Percentiles rank a stretch among this genome's conserved stretches.
These are phyloP conservation scores for Drosophila nr. perissopoda DNA, from an alignment of 2,888 invertebrate species.

Conservation along the genomic window DNA sequence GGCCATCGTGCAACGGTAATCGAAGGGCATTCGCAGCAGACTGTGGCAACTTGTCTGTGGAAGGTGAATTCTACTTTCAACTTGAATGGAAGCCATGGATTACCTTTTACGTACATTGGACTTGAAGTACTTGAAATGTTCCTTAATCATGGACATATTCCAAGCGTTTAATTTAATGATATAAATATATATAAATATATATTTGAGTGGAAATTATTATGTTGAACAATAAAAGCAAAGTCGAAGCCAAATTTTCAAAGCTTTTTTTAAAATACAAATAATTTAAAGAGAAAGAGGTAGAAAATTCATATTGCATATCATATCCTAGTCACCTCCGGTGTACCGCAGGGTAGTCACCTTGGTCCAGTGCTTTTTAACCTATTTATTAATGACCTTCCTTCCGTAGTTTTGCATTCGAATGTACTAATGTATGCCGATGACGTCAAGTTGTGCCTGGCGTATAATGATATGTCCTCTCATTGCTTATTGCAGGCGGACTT, in stretches of 20 bases:
- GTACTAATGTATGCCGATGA: too few species aligned
- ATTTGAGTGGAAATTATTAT: background rate
- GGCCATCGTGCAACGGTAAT: slow-evolving; percentile 51
- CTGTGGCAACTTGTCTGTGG: slow-evolving; percentile 56
- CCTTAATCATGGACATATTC: slow-evolving; percentile 18
- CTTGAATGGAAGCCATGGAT: too few species aligned
- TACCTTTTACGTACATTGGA: slow-evolving; percentile 45
- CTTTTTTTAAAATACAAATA: background rate
- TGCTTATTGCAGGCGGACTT: too few species aligned
- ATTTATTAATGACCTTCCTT: too few species aligned
- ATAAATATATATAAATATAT: background rate
- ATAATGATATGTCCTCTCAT: too few species aligned
- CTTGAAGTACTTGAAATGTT: slow-evolving; percentile 44
- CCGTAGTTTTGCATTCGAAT: too few species aligned
- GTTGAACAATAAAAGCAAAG: background rate
- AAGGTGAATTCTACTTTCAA: background rate
- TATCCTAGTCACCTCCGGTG: too few species aligned
- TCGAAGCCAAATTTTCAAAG: background rate
- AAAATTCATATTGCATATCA: background rate
- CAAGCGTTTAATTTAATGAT: too few species aligned
- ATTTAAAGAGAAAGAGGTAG: background rate
- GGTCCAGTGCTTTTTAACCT: too few species aligned
- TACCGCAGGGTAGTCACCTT: too few species aligned
- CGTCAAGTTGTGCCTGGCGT: too few species aligned
- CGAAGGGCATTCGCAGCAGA: slow-evolving; percentile 49